These are phyloP conservation scores for Aurelia coerulea DNA, from an alignment of 30 jellyfish, hydroid and myxozoan genomes.

Conservation along the genomic window DNA sequence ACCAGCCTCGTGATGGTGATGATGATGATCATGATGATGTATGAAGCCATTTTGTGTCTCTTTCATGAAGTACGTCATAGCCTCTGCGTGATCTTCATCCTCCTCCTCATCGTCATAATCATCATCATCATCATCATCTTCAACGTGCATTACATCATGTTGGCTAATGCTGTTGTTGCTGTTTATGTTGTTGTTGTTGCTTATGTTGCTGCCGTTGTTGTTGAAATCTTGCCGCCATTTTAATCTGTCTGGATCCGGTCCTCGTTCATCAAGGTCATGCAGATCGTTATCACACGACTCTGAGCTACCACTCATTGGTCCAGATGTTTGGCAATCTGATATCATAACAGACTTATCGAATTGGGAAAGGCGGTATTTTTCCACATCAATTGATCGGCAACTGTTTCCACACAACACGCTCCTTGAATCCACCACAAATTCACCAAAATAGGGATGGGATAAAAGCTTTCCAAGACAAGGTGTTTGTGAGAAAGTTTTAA, in stretches of 20 bases:
- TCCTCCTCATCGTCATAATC: slow-evolving; percentile 12
- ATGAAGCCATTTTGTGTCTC: slow-evolving; percentile 26
- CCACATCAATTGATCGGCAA: slow-evolving; percentile 23
- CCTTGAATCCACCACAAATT: slow-evolving; percentile 48
- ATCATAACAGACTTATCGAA: slow-evolving; percentile 18
- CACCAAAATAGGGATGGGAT: slow-evolving; percentile 41
- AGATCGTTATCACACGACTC: slow-evolving; percentile 7
- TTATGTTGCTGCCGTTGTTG: slow-evolving; percentile 24
- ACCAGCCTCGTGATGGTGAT: slow-evolving; percentile 14
- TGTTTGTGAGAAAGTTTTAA: slow-evolving; percentile 10
- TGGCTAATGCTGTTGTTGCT: neutral
- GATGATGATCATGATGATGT: slow-evolving; percentile 31
- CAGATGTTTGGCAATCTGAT: slow-evolving; percentile 29
- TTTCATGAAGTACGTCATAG: slow-evolving; percentile 1
- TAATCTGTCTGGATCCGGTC: neutral
- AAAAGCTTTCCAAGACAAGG: slow-evolving; percentile 42
- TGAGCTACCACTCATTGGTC: slow-evolving; percentile 20
- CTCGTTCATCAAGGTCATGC: slow-evolving; percentile 31
- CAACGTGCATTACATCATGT: neutral
- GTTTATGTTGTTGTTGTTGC: neutral
- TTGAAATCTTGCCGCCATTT: slow-evolving; percentile 29
- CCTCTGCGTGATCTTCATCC: slow-evolving; percentile 19
- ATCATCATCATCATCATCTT: slow-evolving; percentile 29
- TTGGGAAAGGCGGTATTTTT: slow-evolving; percentile 25
- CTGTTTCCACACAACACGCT: slow-evolving; percentile 7